Evolutionary conservation across 2,113 vertebrate species (phyloP).

Genomic region (Athene noctua): DNA sequence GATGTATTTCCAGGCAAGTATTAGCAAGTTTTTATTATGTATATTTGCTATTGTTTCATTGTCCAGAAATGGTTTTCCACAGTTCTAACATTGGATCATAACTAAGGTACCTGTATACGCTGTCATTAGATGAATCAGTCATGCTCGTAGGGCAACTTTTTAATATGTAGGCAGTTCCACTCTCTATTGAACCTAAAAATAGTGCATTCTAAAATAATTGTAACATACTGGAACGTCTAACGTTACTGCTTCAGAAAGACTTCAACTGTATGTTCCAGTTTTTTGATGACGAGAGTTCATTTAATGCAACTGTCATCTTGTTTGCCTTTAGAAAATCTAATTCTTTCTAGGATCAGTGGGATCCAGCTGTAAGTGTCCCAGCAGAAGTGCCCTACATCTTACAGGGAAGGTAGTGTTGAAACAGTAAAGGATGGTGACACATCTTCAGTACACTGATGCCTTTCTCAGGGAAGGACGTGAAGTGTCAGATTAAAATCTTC

Average conservation of each 20-base stretch:
- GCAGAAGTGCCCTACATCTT: neutral
- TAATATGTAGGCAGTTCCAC: neutral
- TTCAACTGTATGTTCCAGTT: neutral
- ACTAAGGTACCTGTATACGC: neutral
- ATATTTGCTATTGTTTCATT: neutral
- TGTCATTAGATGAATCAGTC: neutral
- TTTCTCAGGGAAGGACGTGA: neutral
- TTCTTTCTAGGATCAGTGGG: neutral
- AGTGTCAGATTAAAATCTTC: neutral
- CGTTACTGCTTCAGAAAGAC: neutral
- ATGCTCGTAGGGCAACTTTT: neutral
- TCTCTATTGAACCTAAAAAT: neutral
- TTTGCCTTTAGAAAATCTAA: neutral
- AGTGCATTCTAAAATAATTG: neutral
- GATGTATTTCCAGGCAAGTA: conserved; percentile 74
- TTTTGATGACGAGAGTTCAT: neutral
- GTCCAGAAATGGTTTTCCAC: neutral
- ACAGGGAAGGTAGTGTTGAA: neutral
- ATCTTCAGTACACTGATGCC: neutral
- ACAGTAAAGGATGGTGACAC: neutral
- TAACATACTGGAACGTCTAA: neutral
- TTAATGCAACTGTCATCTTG: neutral
- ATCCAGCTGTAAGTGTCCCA: neutral
- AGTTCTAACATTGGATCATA: neutral
- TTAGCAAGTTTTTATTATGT: neutral